phyloP scores from a whole-genome alignment of 37 sponge, comb jelly and placozoan genomes.

The Cladorhizidae sp. region DNA sequence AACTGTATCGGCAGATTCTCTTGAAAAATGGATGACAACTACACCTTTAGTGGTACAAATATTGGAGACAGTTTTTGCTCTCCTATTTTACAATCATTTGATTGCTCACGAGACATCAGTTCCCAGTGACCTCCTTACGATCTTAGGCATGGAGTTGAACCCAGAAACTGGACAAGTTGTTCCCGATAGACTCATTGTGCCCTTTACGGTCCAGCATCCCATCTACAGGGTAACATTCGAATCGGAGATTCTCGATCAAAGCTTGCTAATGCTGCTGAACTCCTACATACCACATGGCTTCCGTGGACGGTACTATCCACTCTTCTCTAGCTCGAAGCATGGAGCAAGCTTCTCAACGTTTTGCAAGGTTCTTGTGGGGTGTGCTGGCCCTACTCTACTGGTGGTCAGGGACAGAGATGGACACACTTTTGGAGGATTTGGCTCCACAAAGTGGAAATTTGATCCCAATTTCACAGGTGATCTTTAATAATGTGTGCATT shows the following conservation, averaged over 20 bases:
- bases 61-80: constrained; percentile 26
- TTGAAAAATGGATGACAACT: constrained; percentile 32
- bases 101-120: not conserved
- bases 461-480: constrained; percentile 78
- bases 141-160: constrained; percentile 12
- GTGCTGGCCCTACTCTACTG: constrained; percentile 77
- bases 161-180: not conserved
- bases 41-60: constrained; percentile 16
- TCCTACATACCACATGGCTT: constrained; percentile 36
- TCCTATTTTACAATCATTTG: constrained; percentile 8
- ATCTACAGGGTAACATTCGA: constrained; percentile 23
- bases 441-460: constrained; percentile 69
- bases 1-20: not conserved
- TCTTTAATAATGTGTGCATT: constrained; percentile 2
- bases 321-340: constrained; percentile 83
- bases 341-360: constrained; percentile 91
- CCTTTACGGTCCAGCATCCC: constrained; percentile 33
- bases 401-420: constrained; percentile 79
- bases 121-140: not conserved
- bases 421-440: constrained; percentile 88
- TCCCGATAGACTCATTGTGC: constrained; percentile 31
- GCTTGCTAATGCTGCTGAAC: constrained; percentile 39
- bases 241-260: constrained; percentile 47
- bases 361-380: constrained; percentile 54
- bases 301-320: constrained; percentile 66